Evolutionary conservation across 2,113 vertebrate species (phyloP).

Genomic region (Noturus placidus): DNA sequence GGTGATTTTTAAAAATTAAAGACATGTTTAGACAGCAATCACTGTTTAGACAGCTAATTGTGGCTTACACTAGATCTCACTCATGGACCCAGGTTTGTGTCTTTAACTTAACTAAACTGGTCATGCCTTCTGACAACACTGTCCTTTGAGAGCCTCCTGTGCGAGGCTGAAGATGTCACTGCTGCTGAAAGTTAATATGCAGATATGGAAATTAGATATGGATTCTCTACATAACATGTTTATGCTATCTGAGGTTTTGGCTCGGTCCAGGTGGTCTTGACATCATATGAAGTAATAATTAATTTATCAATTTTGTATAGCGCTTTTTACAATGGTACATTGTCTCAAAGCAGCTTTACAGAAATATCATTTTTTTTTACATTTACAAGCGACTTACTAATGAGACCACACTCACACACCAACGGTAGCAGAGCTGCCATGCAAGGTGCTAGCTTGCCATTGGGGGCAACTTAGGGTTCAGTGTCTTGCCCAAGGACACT

Average conservation of each 20-base stretch:
- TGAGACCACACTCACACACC: too few species aligned
- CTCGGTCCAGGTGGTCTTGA: not conserved
- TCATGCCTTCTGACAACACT: not conserved
- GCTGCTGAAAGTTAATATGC: not conserved
- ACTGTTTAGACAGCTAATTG: not conserved
- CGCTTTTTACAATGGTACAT: too few species aligned
- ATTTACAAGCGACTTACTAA: too few species aligned
- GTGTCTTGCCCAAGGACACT: too few species aligned
- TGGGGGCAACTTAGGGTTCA: too few species aligned
- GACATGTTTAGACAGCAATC: not conserved
- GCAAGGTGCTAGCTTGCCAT: too few species aligned
- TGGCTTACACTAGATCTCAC: not conserved
- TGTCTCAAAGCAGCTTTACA: too few species aligned
- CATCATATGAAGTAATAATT: not conserved
- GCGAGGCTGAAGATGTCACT: not conserved
- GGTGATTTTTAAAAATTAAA: not conserved
- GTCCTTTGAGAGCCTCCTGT: not conserved
- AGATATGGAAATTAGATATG: not conserved
- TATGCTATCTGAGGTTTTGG: not conserved
- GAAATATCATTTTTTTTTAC: too few species aligned
- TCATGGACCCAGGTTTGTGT: not conserved
- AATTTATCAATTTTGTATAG: too few species aligned
- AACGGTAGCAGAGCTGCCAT: too few species aligned
- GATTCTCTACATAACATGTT: not conserved
- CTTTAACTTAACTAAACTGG: too few species aligned